phyloP scores from a whole-genome alignment of 2,113 vertebrate species.

The Eptesicus fuscus region DNA sequence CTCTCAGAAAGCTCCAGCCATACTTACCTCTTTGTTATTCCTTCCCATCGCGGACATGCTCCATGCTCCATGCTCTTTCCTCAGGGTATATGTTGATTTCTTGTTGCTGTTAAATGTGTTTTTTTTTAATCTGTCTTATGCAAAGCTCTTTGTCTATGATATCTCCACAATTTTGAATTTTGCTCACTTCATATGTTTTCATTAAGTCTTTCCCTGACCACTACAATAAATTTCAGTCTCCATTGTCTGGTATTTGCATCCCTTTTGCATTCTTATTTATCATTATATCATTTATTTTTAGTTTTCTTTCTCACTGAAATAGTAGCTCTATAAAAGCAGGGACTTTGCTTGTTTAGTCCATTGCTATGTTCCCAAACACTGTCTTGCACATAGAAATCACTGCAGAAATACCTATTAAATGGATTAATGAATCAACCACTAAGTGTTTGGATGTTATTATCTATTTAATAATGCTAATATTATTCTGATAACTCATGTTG shows the following conservation, averaged over 20 bases:
- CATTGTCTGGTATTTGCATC: neutral
- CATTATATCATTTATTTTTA: neutral
- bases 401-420: neutral
- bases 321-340: neutral
- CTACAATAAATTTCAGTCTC: neutral
- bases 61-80: neutral
- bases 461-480: conserved; percentile 9
- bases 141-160: neutral
- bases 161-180: neutral
- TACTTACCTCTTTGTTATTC: neutral
- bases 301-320: neutral
- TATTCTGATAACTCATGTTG: conserved; percentile 10
- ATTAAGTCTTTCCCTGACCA: neutral
- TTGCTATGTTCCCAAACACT: neutral
- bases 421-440: neutral
- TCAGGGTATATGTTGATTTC: neutral
- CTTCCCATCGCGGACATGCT: neutral
- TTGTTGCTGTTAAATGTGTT: neutral
- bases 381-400: neutral
- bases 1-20: neutral
- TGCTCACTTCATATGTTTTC: neutral
- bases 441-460: neutral
- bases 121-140: neutral
- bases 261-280: neutral
- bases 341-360: neutral